A percentile compares a stretch with the other conserved stretches of the same genome.
These are phyloP conservation scores for Cotesia congregata DNA, from an alignment of 2,888 invertebrate genomes.

Conservation along the genomic window DNA sequence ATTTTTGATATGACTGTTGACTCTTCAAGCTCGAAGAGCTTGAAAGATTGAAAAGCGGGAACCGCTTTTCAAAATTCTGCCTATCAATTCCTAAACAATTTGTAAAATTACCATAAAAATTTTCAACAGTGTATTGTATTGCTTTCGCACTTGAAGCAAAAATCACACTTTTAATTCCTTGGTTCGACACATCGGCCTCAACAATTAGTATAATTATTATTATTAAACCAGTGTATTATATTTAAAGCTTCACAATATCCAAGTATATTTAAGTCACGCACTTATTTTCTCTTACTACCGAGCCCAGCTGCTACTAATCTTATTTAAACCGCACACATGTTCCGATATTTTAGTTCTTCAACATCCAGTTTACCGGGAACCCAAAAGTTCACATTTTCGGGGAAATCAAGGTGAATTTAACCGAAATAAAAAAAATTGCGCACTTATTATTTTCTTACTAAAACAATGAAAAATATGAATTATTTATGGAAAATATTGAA, in stretches of 20 bases:
- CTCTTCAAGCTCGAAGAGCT: too few species aligned
- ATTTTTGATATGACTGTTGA: too few species aligned
- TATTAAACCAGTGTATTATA: neutral
- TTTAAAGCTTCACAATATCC: constrained; percentile 16
- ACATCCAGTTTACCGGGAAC: neutral
- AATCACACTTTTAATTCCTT: neutral
- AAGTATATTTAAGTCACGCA: neutral
- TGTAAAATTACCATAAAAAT: too few species aligned
- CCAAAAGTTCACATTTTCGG: neutral
- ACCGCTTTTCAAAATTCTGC: too few species aligned
- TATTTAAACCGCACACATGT: constrained; percentile 14
- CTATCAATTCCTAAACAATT: too few species aligned
- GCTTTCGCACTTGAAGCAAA: too few species aligned
- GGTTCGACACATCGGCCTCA: neutral
- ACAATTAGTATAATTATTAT: neutral
- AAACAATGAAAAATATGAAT: neutral
- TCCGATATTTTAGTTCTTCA: constrained; percentile 12
- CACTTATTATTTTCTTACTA: too few species aligned
- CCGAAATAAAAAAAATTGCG: too few species aligned
- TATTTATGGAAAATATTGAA: neutral
- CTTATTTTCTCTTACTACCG: constrained; percentile 14
- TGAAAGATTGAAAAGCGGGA: too few species aligned
- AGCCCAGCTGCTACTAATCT: constrained; percentile 1
- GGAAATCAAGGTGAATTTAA: too few species aligned
- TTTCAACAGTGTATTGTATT: too few species aligned